Percentiles rank a stretch among this genome's conserved stretches.
Conservation (phyloP, 2,888 invertebrate species). For the Sylvicola fuscatus region DNA sequence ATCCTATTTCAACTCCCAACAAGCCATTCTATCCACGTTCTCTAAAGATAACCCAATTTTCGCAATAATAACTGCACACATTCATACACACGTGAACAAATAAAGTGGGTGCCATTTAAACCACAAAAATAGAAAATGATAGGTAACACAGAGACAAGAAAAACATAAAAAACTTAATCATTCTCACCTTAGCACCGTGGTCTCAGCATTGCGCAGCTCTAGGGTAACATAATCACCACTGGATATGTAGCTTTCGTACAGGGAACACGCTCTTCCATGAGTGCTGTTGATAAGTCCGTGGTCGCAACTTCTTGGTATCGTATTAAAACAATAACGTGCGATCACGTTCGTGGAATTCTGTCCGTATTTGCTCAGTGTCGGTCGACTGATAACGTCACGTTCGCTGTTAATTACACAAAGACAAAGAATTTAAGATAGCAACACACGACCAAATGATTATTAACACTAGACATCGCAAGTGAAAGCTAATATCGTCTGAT, state of each 20-base stretch:
- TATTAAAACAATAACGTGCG: constrained; percentile 63
- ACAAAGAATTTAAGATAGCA: background rate
- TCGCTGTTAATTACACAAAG: constrained; percentile 15
- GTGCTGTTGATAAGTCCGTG: constrained; percentile 43
- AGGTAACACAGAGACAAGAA: background rate
- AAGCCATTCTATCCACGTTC: no score
- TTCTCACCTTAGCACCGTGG: constrained; percentile 60
- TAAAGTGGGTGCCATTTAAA: background rate
- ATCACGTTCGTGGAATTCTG: constrained; percentile 51
- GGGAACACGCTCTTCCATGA: constrained; percentile 48
- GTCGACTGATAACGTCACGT: constrained; percentile 16
- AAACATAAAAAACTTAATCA: constrained; percentile 1
- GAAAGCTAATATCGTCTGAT: no score
- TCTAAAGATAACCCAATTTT: no score
- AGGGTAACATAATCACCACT: constrained; percentile 61
- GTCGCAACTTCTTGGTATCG: constrained; percentile 65
- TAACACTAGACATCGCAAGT: background rate
- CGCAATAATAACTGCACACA: no score
- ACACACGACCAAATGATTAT: background rate
- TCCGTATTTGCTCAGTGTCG: constrained; percentile 28
- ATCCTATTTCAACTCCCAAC: no score
- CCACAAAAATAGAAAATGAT: background rate
- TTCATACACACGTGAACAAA: background rate
- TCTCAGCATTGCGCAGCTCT: constrained; percentile 59
- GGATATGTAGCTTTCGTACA: constrained; percentile 66